Evolutionary conservation across 2,888 invertebrate genomes (phyloP), one percentile per base, ranked within the genome.

Genomic region (Adelphocoris suturalis): DNA sequence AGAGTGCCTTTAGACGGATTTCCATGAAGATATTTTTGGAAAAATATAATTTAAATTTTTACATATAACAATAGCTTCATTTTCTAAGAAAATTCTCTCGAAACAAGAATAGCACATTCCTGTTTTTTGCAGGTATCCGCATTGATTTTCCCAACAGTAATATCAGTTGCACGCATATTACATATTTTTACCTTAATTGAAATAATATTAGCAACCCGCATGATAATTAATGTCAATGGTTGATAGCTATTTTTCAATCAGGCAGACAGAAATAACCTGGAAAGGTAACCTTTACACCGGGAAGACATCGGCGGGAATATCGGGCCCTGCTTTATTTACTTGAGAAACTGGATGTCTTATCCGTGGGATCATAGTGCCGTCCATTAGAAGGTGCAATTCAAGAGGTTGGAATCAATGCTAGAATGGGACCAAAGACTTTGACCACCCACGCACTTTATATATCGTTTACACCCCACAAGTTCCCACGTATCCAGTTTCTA

Each of bases 341-440:
- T 82, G 82, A 48, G 82, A 48, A 23, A 23, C 82, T 80, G 80
- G 46, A 80, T 48, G 19, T 82, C 82, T 82, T 82, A 82, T 82
- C 82, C 52, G 82, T 52, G 82, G 52, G 19, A 82, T 82, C 82
- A 48, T 82, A 48, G 48, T 47, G 82, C 48, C 47, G 82, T 82
- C 82, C 82, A 52, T 82, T 82, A 82, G 82, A 23, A 82, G 82
- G 81, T 81, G 37, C 37, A 82, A 52, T 52, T 27, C 82, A 48
- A 27, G 82, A 82, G 19, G 27, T 82, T 82, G 82, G 12, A 82
- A 82, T 82, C 82, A 48, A 82, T 82, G 82, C 52, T 7, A 27
- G 82, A 46, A 48, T 48, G 82, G 52, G 82, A 82, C 52, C 82
- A 27, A 23, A 27, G 7, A 47, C 82, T 48, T 48, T 14, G 82